These are phyloP conservation scores for Temnopleurus reevesii DNA, from an alignment of 53 echinoderm and acorn worm genomes.

Conservation along the genomic window DNA sequence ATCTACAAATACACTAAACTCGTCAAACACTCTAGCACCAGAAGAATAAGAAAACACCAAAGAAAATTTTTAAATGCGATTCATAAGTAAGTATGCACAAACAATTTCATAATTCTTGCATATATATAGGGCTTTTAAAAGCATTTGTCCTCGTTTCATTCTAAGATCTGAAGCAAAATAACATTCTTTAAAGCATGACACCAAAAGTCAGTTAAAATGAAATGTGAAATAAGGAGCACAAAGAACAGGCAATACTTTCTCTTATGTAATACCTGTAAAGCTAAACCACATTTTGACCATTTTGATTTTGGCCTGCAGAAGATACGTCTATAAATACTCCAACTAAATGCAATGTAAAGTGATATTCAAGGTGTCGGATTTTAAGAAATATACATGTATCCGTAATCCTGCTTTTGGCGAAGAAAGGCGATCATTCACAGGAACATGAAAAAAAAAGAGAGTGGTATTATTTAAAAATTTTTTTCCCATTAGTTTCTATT, in stretches of 20 bases:
- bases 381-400: background rate
- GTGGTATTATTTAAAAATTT: too few species aligned
- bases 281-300: background rate
- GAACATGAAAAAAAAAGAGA: too few species aligned
- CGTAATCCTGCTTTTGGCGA: background rate
- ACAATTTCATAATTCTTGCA: background rate
- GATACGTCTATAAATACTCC: background rate
- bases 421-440: background rate
- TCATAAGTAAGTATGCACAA: constrained; percentile 93
- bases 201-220: background rate
- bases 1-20: constrained; percentile 99
- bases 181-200: background rate
- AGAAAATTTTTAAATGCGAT: constrained; percentile 99
- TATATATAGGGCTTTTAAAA: background rate
- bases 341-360: background rate
- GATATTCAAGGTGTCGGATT: background rate
- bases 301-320: background rate
- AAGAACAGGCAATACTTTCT: too few species aligned
- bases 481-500: background rate
- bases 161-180: background rate
- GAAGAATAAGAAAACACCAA: constrained; percentile 98
- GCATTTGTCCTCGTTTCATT: too few species aligned
- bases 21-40: constrained; percentile 84
- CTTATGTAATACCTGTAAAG: background rate
- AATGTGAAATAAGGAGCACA: too few species aligned